Evolutionary conservation across 2,113 vertebrate species (phyloP), one percentile per base, ranked within the genome.

Genomic region (Saimiri boliviensis): DNA sequence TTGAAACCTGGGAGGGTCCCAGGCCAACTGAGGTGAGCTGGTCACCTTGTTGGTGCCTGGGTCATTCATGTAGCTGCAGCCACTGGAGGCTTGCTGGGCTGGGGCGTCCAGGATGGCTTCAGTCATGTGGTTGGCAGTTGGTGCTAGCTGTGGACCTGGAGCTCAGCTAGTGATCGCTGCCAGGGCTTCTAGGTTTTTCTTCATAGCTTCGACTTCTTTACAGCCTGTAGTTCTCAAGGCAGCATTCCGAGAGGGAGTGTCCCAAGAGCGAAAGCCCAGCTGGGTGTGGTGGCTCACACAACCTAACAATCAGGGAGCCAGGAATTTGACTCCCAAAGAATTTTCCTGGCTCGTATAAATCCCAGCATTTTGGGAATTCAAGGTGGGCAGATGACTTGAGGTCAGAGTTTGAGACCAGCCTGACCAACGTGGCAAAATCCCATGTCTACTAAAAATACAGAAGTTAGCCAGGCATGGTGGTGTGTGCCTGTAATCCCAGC

Each of bases 51-150:
- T 19, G 13, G 25, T 52, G 27, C 21, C 58, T 1, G 5, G 17
- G 54, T n/a, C 70, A 14, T 25, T 19, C 3, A 1, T 0, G 16
- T 2, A 25, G 42, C 20, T 8, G 32, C 9, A 0, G 63, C 9
- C 0, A 0, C 25, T 5, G 21, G 8, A 8, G 83, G 10, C 16
- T 30, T 12, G 20, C 35, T 17, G 40, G 14, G 10, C 74, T 30
- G 25, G 63, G 10, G 10, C 0, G 0, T 2, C 20, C 13, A 7
- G 5, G 70, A 0, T 2, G 10, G 47, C 19, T 49, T 8, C 16
- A 0, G 2, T 9, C 52, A 5, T 0, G 1, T 0, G n/a, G 12
- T 1, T 27, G 45, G 27, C 3, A 21, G 70, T 4, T 47, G 87
- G 35, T n/a, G 47, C 25, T 42, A 56, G 79, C 77, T 21, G 47